phyloP scores from a whole-genome alignment of 2,113 vertebrate genomes.

The Rhegmatorhina hoffmannsi region DNA sequence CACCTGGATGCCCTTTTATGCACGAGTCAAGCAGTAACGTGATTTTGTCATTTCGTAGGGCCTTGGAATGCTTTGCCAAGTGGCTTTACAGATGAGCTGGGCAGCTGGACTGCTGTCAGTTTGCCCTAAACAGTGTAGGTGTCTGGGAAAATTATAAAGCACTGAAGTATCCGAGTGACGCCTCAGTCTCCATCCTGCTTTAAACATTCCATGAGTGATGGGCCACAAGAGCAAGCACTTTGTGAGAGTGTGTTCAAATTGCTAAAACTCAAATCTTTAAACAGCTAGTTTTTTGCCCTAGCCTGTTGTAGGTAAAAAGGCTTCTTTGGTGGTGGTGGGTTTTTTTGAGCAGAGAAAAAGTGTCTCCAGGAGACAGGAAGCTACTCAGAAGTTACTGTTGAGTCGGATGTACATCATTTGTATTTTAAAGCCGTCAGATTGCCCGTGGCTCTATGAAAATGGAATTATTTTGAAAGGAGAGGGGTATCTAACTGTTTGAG shows the following conservation, averaged over 20 bases:
- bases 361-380: background rate
- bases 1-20: slow-evolving; percentile 10
- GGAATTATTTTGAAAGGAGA: background rate
- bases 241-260: background rate
- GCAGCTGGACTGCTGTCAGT: slow-evolving; percentile 11
- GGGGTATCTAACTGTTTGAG: background rate
- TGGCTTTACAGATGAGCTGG: background rate
- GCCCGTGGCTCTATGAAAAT: background rate
- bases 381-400: background rate
- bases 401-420: background rate
- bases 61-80: slow-evolving; percentile 5
- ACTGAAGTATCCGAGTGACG: background rate
- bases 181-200: background rate
- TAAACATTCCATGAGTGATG: accelerated
- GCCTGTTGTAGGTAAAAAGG: background rate
- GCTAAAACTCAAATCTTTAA: background rate
- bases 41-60: background rate
- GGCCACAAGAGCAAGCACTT: accelerated
- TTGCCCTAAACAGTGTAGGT: slow-evolving; percentile 19
- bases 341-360: background rate
- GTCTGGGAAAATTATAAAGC: slow-evolving; percentile 52
- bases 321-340: background rate
- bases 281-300: background rate
- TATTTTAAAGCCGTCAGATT: background rate
- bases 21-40: background rate